These are phyloP conservation scores for Perca schrenkii DNA, from an alignment of 2,113 vertebrate genomes.

Conservation along the genomic window DNA sequence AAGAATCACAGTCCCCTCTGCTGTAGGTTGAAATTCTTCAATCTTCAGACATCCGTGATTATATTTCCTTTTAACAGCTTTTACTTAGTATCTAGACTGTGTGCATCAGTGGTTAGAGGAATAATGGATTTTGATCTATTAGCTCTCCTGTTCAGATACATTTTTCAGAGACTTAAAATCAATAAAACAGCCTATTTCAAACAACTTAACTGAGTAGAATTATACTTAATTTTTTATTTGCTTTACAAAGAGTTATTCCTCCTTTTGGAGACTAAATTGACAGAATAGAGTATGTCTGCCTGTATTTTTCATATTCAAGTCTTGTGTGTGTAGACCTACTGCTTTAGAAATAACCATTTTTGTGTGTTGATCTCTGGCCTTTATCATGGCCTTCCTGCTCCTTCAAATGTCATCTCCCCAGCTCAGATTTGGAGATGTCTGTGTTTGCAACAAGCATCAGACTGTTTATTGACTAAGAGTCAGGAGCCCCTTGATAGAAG, in stretches of 20 bases:
- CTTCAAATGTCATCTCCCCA: slow-evolving; percentile 34
- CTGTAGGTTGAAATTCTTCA: slow-evolving; percentile 15
- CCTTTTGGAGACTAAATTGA: slow-evolving; percentile 4
- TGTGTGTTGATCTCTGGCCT: slow-evolving; percentile 32
- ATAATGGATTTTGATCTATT: neutral
- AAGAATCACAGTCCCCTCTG: slow-evolving; percentile 18
- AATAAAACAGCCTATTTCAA: neutral
- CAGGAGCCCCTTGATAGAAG: slow-evolving; percentile 56
- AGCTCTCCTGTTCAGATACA: neutral
- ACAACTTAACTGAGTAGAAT: neutral
- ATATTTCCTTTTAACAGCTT: slow-evolving; percentile 36
- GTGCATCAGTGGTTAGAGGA: neutral
- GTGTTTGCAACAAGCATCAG: slow-evolving; percentile 54
- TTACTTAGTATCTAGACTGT: neutral
- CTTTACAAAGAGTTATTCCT: slow-evolving; percentile 6
- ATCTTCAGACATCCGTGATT: slow-evolving; percentile 31
- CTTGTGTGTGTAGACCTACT: neutral
- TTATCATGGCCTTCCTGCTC: slow-evolving; percentile 27
- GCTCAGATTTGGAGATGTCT: slow-evolving; percentile 58
- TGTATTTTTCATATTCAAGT: slow-evolving; percentile 6
- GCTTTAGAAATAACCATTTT: slow-evolving; percentile 36
- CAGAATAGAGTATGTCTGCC: neutral
- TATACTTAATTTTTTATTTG: slow-evolving; percentile 2
- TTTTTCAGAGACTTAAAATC: neutral
- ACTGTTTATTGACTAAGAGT: slow-evolving; percentile 67